Evolutionary conservation across 2,797 vertebrate genomes (phyloP), one percentile per base, ranked within the genome.

Genomic region (Phalanger gymnotis): DNA sequence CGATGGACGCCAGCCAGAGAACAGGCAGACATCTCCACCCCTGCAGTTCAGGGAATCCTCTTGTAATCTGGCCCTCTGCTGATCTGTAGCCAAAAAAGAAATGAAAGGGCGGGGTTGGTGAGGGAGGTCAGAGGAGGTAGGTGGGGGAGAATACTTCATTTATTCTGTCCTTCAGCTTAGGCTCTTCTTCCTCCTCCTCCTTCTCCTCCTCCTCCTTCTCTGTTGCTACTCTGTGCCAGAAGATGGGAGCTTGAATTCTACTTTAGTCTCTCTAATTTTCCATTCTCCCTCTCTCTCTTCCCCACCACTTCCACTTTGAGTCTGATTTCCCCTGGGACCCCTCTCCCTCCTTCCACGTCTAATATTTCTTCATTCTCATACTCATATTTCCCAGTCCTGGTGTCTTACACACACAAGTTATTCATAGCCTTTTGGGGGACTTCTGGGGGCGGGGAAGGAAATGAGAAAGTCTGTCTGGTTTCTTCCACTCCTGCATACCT

Each of bases 241-340:
- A 47, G 7, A 40, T 81, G 51, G 31, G 55, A 95, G 5, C 92
- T 91, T 53, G 93, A 40, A 81, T 93, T 91, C 55, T 91, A 90
- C 57, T 54, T 92, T 53, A 53, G 27, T 94, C 51, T 92, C 51
- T 3, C 3, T 54, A 53, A 66, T 58, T 90, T 52, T 89, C 19
- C 53, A 53, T 93, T 66, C 53, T 96, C 66, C n/a, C n/a, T 52
- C 34, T 51, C 27, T 25, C n/a, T 40, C 28, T 0, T 3, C 10
- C 2, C 27, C 53, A 53, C 56, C 30, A 28, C n/a, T 92, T 51
- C 30, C 13, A 40, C n/a, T 28, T 16, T 30, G 4, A 14, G 54
- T 13, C 31, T 16, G 92, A 93, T 81, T 57, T 93, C n/a, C 40
- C 93, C 61, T 90, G n/a, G 25, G 73, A 3, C 22, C 19, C 22